Evolutionary conservation across 2,888 invertebrate species (phyloP), one percentile per base, ranked within the genome.

Genomic region (Phengaris alcon): DNA sequence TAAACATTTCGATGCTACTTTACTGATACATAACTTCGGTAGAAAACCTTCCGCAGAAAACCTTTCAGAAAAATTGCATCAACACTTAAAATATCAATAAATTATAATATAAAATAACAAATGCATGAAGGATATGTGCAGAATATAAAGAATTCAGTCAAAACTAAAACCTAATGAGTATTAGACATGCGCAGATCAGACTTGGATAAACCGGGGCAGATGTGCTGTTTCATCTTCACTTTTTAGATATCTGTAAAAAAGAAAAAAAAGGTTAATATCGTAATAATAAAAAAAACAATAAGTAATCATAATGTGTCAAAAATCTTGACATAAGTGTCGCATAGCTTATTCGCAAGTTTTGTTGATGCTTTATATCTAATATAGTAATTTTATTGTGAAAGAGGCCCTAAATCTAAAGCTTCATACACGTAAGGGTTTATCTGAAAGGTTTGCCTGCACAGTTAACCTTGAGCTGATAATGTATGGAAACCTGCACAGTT

Each of bases 51-150:
- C 70, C 75, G 55, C 78, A 80, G 22, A 22, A 22, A 22, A 22
- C 22, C 22, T 77, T 80, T 79, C 80, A 80, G 80, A 77, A 79
- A 82, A 81, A 78, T 70, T 51, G 76, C 80, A 83, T 83, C 82
- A 82, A 85, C 79, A 80, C 76, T 79, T 82, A 82, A 79, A 81
- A 76, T 82, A 79, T 74, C 13, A 78, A 80, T 80, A 80, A 79
- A 77, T 79, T 90, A 89, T 87, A 44, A 64, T 64, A 79, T 83
- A 87, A 86, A 83, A 87, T 87, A 72, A 89, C 86, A 89, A 90
- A 90, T 90, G 90, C 90, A 86, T 87, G 85, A 88, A 85, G 83
- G 86, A 88, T 90, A 88, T 88, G 87, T 87, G 87, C 85, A 86
- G 85, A 78, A 81, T 82, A 80, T 81, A 79, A 82, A 83, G 80